Evolutionary conservation across 2,888 invertebrate genomes (phyloP), one percentile per base, ranked within the genome.

Genomic region (Physocephala rufipes): DNA sequence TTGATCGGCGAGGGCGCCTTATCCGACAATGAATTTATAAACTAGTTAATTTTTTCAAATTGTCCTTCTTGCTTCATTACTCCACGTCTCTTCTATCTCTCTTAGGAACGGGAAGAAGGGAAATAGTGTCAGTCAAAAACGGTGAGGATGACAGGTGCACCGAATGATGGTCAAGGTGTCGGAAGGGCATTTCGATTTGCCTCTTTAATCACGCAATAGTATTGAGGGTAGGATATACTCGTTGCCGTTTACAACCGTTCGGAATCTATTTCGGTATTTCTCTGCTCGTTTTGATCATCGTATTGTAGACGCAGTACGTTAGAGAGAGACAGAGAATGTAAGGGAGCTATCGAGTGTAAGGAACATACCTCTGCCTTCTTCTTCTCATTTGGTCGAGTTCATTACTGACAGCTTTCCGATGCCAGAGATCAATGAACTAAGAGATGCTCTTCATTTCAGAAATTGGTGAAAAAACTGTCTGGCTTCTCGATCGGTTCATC

Each of bases 141-240:
- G 51, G 51, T 47, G 45, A 58, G 45, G 43, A 19, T 28, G 67
- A 67, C 67, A 67, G 67, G 67, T 67, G 67, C 59, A 28, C n/a
- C 59, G 67, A 59, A 59, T 67, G 67, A 59, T 67, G 67, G 45
- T 67, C 67, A 67, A 67, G 67, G 67, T 67, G 67, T 67, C 67
- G 47, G 67, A 67, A 49, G 58, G 58, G n/a, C 58, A 45, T 12
- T n/a, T n/a, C 58, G 15, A 24, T 21, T 58, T 58, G 15, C 49
- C 28, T 47, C 45, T 59, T 43, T 43, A 28, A n/a, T 28, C 36
- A 26, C 67, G 15, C 21, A 19, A 24, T 3, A 28, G 67, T 26
- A 43, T 55, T 15, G 45, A 16, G 24, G 24, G 13, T 45, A 21
- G 9, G 45, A 13, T n/a, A 67, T 49, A 36, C n/a, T 28, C 36